These are phyloP conservation scores for Celastrina argiolus DNA, from an alignment of 2,888 invertebrate species.

Conservation along the genomic window DNA sequence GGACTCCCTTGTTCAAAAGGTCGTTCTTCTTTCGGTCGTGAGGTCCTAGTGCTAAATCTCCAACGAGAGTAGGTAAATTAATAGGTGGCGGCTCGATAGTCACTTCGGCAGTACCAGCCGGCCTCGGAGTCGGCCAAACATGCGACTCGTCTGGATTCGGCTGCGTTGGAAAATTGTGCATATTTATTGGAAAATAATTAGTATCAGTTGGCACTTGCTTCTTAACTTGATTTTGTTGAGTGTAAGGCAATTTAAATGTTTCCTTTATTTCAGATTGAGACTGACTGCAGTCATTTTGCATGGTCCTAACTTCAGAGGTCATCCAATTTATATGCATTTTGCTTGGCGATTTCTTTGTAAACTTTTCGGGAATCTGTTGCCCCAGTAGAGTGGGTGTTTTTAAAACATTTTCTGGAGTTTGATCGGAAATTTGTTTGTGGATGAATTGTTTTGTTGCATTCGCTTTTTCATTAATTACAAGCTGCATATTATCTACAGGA, in stretches of 20 bases:
- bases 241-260: conserved; percentile 48
- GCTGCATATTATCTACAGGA: conserved; percentile 47
- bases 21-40: conserved; percentile 69
- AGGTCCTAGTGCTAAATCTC: conserved; percentile 68
- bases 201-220: conserved; percentile 58
- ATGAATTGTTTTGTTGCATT: conserved; percentile 54
- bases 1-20: conserved; percentile 43
- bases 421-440: conserved; percentile 46
- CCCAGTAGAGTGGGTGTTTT: conserved; percentile 48
- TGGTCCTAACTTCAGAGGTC: conserved; percentile 68
- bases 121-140: conserved; percentile 65
- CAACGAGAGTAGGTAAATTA: conserved; percentile 67
- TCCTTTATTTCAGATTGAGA: conserved; percentile 52
- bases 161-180: conserved; percentile 64
- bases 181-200: conserved; percentile 65
- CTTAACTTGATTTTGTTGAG: conserved; percentile 50
- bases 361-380: conserved; percentile 57
- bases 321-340: conserved; percentile 75
- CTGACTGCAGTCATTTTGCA: conserved; percentile 56
- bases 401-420: conserved; percentile 40
- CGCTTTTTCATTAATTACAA: conserved; percentile 46
- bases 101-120: conserved; percentile 67
- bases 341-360: conserved; percentile 64
- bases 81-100: conserved; percentile 72
- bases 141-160: conserved; percentile 62